Percentiles rank a stretch among this genome's conserved stretches.
Conservation (phyloP, 2,797 vertebrate species). For the Lithobates sylvaticus region DNA sequence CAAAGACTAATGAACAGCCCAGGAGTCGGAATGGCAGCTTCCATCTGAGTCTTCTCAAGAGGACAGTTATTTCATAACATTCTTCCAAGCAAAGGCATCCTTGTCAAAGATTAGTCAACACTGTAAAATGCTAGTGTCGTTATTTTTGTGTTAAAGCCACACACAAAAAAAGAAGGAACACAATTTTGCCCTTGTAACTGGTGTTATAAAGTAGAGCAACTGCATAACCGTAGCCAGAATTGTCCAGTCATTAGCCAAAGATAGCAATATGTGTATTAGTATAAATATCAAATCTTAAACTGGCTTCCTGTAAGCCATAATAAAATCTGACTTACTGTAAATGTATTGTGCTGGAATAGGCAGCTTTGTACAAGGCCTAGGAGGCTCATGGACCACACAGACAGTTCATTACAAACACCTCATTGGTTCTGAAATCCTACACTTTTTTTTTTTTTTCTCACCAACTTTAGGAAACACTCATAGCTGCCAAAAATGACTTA, state of each 20-base stretch:
- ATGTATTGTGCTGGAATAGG: constrained; percentile 57
- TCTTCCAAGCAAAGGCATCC: not conserved
- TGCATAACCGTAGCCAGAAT: constrained; percentile 49
- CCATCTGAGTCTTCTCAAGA: not conserved
- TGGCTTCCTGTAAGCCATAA: constrained; percentile 52
- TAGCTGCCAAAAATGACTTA: constrained; percentile 46
- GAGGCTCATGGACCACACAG: constrained; percentile 57
- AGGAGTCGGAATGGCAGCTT: not conserved
- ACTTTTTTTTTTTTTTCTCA: constrained; percentile 27
- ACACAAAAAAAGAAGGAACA: constrained; percentile 19
- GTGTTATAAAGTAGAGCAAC: constrained; percentile 5
- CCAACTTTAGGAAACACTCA: constrained; percentile 43
- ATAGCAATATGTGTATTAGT: constrained; percentile 51
- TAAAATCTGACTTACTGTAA: constrained; percentile 57
- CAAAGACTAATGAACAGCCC: not conserved
- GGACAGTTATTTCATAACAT: not conserved
- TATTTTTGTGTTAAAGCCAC: constrained; percentile 28
- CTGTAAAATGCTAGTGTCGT: not conserved
- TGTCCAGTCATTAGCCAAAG: constrained; percentile 52
- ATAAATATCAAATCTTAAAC: constrained; percentile 49
- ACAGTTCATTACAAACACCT: constrained; percentile 57
- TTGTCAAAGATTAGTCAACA: not conserved
- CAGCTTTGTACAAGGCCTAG: constrained; percentile 49
- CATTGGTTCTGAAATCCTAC: constrained; percentile 50
- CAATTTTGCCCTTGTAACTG: constrained; percentile 38